phyloP scores from a whole-genome alignment of 2,113 vertebrate genomes.

The Pseudolaguvia tuberculata region DNA sequence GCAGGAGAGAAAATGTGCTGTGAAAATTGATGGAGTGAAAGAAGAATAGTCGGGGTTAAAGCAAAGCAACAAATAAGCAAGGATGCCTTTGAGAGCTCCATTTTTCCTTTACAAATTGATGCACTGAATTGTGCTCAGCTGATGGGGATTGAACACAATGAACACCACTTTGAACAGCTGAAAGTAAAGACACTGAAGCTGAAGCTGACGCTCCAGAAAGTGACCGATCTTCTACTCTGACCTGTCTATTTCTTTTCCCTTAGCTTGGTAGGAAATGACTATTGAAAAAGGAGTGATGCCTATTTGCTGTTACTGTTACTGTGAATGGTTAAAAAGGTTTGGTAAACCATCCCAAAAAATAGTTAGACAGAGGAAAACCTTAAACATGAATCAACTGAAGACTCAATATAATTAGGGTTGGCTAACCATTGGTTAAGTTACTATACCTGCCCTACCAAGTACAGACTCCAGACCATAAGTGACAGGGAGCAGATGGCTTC shows the following conservation, averaged over 20 bases:
- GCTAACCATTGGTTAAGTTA: too few relatives aligned
- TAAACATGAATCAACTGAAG: too few relatives aligned
- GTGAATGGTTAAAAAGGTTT: not conserved
- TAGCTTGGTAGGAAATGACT: not conserved
- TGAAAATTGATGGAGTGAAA: constrained; percentile 41
- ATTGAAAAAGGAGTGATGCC: not conserved
- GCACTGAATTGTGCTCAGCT: not conserved
- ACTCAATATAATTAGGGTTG: too few relatives aligned
- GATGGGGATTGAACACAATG: not conserved
- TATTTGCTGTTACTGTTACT: not conserved
- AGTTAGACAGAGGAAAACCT: not conserved
- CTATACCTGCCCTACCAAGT: too few relatives aligned
- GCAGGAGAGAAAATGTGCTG: constrained; percentile 30
- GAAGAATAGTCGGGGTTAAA: constrained; percentile 50
- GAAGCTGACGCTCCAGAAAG: not conserved
- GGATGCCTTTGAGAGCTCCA: constrained; percentile 31
- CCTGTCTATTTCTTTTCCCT: not conserved
- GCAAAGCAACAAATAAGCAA: constrained; percentile 50
- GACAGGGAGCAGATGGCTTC: too few relatives aligned
- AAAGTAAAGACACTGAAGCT: not conserved
- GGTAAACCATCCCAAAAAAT: too few relatives aligned
- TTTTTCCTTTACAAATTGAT: constrained; percentile 28
- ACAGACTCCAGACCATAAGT: too few relatives aligned
- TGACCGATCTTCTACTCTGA: not conserved
- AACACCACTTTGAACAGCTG: not conserved